A percentile compares a stretch with the other conserved stretches of the same genome.
These are phyloP conservation scores for Onychostruthus taczanowskii DNA, from an alignment of 2,113 vertebrate genomes.

Conservation along the genomic window DNA sequence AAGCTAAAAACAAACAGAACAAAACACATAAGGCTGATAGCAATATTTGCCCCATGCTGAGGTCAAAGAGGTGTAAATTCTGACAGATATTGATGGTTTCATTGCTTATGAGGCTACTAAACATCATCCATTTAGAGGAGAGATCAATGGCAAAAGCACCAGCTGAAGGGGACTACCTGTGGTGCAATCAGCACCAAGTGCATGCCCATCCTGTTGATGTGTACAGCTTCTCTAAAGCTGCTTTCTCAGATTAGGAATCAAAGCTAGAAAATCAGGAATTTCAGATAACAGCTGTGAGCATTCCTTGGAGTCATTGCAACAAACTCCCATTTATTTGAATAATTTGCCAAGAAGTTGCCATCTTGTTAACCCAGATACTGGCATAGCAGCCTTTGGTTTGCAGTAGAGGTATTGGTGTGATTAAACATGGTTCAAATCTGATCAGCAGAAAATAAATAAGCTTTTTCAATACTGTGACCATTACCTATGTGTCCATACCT, in stretches of 20 bases:
- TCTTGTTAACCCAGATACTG: background rate
- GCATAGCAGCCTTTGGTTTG: background rate
- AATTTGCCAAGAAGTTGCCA: background rate
- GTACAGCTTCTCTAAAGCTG: background rate
- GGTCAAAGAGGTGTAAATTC: background rate
- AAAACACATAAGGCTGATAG: constrained; percentile 2
- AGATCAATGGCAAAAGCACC: background rate
- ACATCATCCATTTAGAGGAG: background rate
- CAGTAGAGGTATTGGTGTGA: background rate
- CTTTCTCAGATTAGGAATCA: background rate
- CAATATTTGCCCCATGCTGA: background rate
- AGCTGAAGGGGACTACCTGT: background rate
- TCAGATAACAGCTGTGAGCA: background rate
- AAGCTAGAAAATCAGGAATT: background rate
- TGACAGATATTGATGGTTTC: background rate
- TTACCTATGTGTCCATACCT: background rate
- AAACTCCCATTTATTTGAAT: background rate
- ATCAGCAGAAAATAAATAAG: background rate
- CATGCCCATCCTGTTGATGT: background rate
- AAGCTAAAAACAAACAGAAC: background rate
- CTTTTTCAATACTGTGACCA: background rate
- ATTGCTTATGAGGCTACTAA: background rate
- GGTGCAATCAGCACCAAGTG: background rate
- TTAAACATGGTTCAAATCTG: background rate
- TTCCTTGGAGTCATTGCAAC: background rate